Conservation (phyloP, 2,797 vertebrate species). For the Pangasius djambal region DNA sequence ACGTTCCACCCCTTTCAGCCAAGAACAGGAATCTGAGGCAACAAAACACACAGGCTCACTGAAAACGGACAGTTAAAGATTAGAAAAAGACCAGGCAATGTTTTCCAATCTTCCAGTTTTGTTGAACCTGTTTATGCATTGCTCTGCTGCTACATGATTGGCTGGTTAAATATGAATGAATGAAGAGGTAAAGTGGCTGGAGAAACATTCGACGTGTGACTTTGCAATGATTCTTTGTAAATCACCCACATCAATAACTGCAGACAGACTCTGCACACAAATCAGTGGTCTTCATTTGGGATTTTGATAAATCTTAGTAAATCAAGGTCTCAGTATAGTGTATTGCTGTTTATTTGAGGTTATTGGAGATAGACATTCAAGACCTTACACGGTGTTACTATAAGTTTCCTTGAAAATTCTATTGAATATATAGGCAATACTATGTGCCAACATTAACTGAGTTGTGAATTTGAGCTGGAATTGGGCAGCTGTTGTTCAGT, state of each 20-base stretch:
- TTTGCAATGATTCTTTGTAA: neutral
- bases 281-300: neutral
- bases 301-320: neutral
- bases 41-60: neutral
- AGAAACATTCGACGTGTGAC: neutral
- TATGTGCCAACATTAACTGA: neutral
- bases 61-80: neutral
- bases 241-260: neutral
- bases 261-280: neutral
- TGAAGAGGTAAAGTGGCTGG: neutral
- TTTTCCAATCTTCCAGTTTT: neutral
- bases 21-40: neutral
- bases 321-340: neutral
- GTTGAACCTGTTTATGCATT: neutral
- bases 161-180: neutral
- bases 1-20: neutral
- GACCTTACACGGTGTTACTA: neutral
- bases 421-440: neutral
- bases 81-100: neutral
- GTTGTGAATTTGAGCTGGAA: neutral
- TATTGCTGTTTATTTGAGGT: neutral
- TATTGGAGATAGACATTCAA: neutral
- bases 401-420: neutral
- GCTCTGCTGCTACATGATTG: neutral
- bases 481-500: neutral